These are phyloP conservation scores for Troilus luridus DNA, from an alignment of 2,888 invertebrate genomes.

Conservation along the genomic window DNA sequence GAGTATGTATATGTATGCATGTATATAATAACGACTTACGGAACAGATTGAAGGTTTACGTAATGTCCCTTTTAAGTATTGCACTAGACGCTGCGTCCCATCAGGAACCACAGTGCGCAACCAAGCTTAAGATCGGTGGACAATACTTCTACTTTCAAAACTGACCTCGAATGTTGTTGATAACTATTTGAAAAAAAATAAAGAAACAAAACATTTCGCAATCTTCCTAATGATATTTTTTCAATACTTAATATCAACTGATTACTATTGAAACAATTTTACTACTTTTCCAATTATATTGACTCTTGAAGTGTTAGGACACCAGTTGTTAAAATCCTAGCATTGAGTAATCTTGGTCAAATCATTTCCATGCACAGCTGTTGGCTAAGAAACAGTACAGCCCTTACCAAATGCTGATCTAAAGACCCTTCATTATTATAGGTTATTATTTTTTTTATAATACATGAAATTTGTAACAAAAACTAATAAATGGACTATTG, in stretches of 20 bases:
- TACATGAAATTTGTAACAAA: too few relatives aligned
- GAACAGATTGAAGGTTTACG: neutral
- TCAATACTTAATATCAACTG: neutral
- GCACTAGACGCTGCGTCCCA: neutral
- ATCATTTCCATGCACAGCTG: too few relatives aligned
- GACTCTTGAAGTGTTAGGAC: neutral
- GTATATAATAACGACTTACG: neutral
- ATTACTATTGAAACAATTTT: neutral
- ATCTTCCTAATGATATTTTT: neutral
- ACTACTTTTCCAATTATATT: neutral
- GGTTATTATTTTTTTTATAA: too few relatives aligned
- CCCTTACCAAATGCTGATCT: too few relatives aligned
- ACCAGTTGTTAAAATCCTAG: neutral
- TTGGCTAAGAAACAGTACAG: too few relatives aligned
- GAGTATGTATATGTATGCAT: too few relatives aligned
- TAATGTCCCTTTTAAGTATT: neutral
- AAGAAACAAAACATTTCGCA: neutral
- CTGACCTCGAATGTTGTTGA: neutral
- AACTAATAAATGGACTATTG: too few relatives aligned
- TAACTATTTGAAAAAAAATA: neutral
- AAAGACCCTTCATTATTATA: too few relatives aligned
- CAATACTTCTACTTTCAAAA: neutral
- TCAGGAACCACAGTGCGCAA: neutral
- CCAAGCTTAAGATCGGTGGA: neutral
- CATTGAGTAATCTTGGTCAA: too few relatives aligned